Percentiles rank a stretch among this genome's conserved stretches.
These are phyloP conservation scores for Enoplosus armatus DNA, from an alignment of 2,797 vertebrate species.

Conservation along the genomic window DNA sequence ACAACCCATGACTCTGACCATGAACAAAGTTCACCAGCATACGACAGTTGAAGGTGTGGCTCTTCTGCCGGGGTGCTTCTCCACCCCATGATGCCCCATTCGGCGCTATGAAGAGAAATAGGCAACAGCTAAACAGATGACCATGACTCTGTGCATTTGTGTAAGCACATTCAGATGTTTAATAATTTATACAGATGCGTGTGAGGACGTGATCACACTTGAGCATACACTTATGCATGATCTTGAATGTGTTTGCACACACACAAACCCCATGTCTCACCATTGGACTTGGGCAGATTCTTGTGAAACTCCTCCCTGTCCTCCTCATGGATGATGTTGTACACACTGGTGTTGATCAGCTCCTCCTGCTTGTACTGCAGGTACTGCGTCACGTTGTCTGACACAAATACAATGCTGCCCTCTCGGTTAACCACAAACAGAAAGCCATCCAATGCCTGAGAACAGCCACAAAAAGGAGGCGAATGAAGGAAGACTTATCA, in stretches of 20 bases:
- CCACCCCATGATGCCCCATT: conserved; percentile 94
- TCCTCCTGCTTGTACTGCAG: conserved; percentile 98
- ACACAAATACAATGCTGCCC: conserved; percentile 97
- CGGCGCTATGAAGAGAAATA: conserved; percentile 66
- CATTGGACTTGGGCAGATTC: conserved; percentile 94
- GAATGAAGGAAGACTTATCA: neutral
- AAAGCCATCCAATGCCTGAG: conserved; percentile 96
- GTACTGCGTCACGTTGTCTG: conserved; percentile 98
- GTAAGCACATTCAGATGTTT: neutral
- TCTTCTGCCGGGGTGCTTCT: conserved; percentile 94
- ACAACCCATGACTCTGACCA: conserved; percentile 82
- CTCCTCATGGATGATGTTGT: conserved; percentile 96
- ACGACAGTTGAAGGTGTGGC: conserved; percentile 97
- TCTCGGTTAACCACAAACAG: conserved; percentile 98
- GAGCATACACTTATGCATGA: neutral
- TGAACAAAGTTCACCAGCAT: conserved; percentile 93
- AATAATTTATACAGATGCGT: neutral
- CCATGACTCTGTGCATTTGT: neutral
- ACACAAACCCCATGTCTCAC: conserved; percentile 76
- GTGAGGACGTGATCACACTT: neutral
- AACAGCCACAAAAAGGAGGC: neutral
- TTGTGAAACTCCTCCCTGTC: conserved; percentile 97
- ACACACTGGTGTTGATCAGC: conserved; percentile 96
- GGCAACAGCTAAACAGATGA: neutral
- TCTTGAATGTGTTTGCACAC: neutral